phyloP scores from a whole-genome alignment of 2,888 invertebrate genomes.

The Zygothrica quintamaculata region DNA sequence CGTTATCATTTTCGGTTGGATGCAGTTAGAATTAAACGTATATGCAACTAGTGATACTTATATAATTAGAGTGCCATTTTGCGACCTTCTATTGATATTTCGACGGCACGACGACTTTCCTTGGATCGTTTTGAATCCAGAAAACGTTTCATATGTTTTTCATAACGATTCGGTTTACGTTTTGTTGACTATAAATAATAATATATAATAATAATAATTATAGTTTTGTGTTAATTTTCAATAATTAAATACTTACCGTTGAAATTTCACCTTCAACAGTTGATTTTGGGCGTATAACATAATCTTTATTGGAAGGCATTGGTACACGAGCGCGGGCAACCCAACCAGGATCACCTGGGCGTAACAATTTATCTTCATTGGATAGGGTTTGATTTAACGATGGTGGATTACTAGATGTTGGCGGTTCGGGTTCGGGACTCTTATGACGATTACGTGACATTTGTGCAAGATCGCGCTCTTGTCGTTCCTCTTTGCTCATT shows the following conservation, averaged over 20 bases:
- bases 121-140: conserved; percentile 93
- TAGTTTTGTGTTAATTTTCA: no score
- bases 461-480: conserved; percentile 96
- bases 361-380: conserved; percentile 87
- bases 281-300: conserved; percentile 97
- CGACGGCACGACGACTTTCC: conserved; percentile 93
- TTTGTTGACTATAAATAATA: conserved; percentile 87
- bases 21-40: conserved; percentile 20
- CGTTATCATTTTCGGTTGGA: no score
- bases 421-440: conserved; percentile 85
- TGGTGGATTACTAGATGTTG: conserved; percentile 83
- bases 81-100: conserved; percentile 97
- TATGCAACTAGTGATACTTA: conserved; percentile 18
- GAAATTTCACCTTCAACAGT: conserved; percentile 94
- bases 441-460: conserved; percentile 86
- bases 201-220: background rate
- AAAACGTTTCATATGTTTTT: conserved; percentile 96
- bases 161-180: conserved; percentile 94
- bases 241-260: conserved; percentile 86
- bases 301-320: conserved; percentile 97
- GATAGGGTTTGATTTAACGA: conserved; percentile 88
- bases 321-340: conserved; percentile 97
- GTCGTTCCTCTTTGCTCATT: conserved; percentile 95
- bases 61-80: conserved; percentile 94
- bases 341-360: conserved; percentile 98